Conservation (phyloP, 2,888 invertebrate genomes). For the Andrena chrysosceles region DNA sequence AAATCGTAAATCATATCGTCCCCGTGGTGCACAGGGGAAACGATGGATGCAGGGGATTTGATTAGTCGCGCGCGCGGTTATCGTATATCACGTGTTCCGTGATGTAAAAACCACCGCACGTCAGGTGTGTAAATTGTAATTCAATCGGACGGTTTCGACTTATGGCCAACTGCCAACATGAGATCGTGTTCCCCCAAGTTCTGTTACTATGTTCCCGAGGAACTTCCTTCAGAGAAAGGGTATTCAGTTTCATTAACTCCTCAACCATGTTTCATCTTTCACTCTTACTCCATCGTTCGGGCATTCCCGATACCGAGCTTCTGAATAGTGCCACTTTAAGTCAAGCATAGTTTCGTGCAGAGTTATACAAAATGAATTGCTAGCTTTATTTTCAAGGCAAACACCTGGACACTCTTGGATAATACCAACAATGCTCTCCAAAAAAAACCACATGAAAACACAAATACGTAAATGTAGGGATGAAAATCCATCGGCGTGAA, state of each 20-base stretch:
- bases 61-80: conserved; percentile 10
- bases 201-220: conserved; percentile 39
- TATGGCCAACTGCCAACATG: conserved; percentile 43
- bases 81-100: conserved; percentile 1
- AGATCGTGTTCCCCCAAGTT: conserved; percentile 44
- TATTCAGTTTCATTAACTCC: conserved; percentile 30
- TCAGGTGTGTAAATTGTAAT: conserved; percentile 38
- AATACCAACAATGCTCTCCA: no score
- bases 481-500: no score
- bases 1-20: conserved; percentile 23
- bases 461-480: no score
- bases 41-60: conserved; percentile 13
- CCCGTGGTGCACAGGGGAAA: not conserved
- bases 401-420: no score
- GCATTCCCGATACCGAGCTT: not conserved
- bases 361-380: no score
- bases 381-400: no score
- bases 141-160: conserved; percentile 41
- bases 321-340: no score
- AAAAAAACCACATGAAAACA: no score
- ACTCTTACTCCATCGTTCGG: conserved; percentile 1
- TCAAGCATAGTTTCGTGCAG: not conserved
- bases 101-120: conserved; percentile 10
- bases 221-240: conserved; percentile 5
- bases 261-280: conserved; percentile 19